A percentile compares a stretch with the other conserved stretches of the same genome.
Conservation (phyloP, 2,888 invertebrate genomes). For the Congeria kusceri region DNA sequence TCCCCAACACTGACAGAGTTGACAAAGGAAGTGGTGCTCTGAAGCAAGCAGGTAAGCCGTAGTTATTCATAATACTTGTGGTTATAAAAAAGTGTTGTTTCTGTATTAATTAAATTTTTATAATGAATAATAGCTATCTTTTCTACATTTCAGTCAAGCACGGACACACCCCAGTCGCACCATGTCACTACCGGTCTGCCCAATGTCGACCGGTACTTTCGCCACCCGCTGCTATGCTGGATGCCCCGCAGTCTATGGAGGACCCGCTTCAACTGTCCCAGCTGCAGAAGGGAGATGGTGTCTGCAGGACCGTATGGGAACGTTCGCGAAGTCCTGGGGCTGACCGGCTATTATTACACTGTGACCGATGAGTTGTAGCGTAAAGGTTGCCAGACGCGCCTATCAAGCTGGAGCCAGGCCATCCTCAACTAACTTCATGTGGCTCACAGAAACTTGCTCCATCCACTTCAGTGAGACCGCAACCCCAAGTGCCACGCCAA, state of each 20-base stretch:
- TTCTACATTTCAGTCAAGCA: background rate
- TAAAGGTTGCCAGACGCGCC: conserved; percentile 16
- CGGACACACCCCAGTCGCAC: too few relatives aligned
- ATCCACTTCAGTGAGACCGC: too few relatives aligned
- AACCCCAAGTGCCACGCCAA: too few relatives aligned
- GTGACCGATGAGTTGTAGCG: conserved; percentile 55
- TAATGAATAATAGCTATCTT: background rate
- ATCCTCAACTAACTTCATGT: conserved; percentile 58
- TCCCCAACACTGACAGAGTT: background rate
- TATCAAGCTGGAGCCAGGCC: conserved; percentile 36
- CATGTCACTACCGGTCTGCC: conserved; percentile 23
- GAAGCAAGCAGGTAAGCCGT: background rate
- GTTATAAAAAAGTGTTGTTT: too few relatives aligned
- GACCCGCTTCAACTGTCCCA: conserved; percentile 31
- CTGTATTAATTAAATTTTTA: background rate
- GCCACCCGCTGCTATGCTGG: conserved; percentile 50
- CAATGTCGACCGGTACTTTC: conserved; percentile 44
- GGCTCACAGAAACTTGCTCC: conserved; percentile 52
- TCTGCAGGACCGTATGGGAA: conserved; percentile 43
- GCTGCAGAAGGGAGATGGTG: conserved; percentile 17
- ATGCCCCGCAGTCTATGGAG: conserved; percentile 48
- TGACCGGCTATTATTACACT: conserved; percentile 49
- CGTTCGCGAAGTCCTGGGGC: conserved; percentile 54
- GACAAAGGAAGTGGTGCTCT: background rate
- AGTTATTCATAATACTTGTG: too few relatives aligned